Evolutionary conservation across 1,140 invertebrate species (phyloP).

Genomic region (Heliconius hermathena): DNA sequence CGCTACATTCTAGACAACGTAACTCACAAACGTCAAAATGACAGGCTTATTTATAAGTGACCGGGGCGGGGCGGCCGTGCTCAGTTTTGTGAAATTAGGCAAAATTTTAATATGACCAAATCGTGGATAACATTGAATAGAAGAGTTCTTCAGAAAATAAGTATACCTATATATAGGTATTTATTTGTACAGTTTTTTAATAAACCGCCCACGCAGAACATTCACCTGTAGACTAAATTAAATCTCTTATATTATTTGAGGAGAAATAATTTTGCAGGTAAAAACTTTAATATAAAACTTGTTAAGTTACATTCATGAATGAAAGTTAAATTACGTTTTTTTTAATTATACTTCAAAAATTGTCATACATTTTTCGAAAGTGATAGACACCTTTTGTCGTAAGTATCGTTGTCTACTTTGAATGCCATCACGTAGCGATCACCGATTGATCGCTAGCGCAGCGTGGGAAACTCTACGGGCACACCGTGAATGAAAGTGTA

Average conservation of each 20-base stretch:
- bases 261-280: background rate
- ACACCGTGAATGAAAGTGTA: constrained; percentile 25
- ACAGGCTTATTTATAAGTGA: constrained; percentile 11
- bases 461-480: constrained; percentile 33
- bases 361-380: background rate
- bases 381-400: constrained; percentile 19
- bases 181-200: background rate
- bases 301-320: background rate
- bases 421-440: constrained; percentile 35
- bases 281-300: background rate
- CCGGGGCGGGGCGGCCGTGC: background rate
- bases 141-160: background rate
- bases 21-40: constrained; percentile 1
- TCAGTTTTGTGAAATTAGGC: background rate
- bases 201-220: background rate
- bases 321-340: background rate
- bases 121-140: background rate
- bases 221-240: background rate
- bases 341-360: background rate
- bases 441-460: constrained; percentile 33
- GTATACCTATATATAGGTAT: background rate
- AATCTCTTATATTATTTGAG: background rate
- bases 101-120: background rate
- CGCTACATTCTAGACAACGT: constrained; percentile 5
- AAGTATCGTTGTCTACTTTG: constrained; percentile 14